Evolutionary conservation across 2,888 invertebrate genomes (phyloP).

Genomic region (Polydrusus tereticollis): DNA sequence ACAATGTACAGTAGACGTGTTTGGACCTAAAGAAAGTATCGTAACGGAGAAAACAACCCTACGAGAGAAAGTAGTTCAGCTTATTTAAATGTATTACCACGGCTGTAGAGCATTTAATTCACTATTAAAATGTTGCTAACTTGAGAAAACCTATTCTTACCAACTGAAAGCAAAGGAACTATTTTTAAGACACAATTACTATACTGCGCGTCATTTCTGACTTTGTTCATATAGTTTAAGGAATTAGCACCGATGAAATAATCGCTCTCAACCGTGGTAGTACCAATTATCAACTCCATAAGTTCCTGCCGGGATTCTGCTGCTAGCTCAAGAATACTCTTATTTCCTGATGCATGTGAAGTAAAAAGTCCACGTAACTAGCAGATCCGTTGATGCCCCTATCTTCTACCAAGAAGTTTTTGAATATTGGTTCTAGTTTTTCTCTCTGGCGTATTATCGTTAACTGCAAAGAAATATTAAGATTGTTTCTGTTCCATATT

Average conservation of each 20-base stretch:
- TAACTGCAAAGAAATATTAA: conserved; percentile 80
- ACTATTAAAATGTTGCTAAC: not conserved
- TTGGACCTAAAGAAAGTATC: too few species aligned
- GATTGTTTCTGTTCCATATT: too few species aligned
- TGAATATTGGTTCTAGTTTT: conserved; percentile 93
- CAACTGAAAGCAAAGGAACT: too few species aligned
- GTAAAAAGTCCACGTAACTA: conserved; percentile 98
- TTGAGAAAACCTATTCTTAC: too few species aligned
- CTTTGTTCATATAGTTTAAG: too few species aligned
- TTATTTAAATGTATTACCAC: conserved; percentile 5
- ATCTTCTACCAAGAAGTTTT: conserved; percentile 97
- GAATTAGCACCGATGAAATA: too few species aligned
- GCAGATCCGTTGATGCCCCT: conserved; percentile 87
- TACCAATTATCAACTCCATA: not conserved
- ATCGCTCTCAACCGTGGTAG: not conserved
- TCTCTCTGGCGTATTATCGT: conserved; percentile 94
- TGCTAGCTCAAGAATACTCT: conserved; percentile 80
- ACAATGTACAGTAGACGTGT: too few species aligned
- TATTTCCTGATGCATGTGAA: conserved; percentile 99
- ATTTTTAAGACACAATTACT: too few species aligned
- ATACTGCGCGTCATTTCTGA: too few species aligned
- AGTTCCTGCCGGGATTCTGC: not conserved
- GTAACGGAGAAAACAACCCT: not conserved
- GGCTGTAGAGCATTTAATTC: not conserved
- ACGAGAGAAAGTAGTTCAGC: not conserved